Percentiles rank a stretch among this genome's conserved stretches.
Evolutionary conservation across 2,113 vertebrate species (phyloP).

Genomic region (Heterotis niloticus): DNA sequence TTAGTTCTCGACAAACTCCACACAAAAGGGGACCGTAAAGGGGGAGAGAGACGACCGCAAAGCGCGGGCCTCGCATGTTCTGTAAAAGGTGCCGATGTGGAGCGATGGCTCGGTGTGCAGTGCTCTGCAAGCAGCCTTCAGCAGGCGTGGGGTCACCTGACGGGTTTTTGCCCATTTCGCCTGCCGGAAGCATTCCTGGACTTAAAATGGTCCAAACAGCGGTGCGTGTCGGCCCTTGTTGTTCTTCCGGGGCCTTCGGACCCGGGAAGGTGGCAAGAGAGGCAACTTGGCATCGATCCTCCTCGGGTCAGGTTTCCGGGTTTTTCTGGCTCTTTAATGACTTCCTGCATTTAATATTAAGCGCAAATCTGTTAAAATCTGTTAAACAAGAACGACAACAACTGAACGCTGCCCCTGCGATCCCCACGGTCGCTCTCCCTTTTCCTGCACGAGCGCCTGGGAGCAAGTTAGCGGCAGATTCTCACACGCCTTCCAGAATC

Average conservation of each 20-base stretch:
- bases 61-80: neutral
- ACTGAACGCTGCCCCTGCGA: neutral
- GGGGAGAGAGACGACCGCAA: constrained; percentile 45
- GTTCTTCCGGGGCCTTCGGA: too few relatives aligned
- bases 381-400: neutral
- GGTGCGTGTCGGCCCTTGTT: too few relatives aligned
- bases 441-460: neutral
- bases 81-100: constrained; percentile 6
- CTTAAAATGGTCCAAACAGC: too few relatives aligned
- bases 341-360: neutral
- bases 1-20: constrained; percentile 67
- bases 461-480: neutral
- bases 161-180: too few relatives aligned
- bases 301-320: too few relatives aligned
- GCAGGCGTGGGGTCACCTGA: too few relatives aligned
- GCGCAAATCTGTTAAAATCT: neutral
- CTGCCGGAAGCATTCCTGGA: too few relatives aligned
- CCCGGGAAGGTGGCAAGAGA: too few relatives aligned
- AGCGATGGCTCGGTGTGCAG: neutral
- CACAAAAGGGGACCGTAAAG: constrained; percentile 36
- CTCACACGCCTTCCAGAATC: neutral
- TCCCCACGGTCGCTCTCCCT: neutral
- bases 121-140: too few relatives aligned
- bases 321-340: neutral
- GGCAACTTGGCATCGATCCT: neutral